Evolutionary conservation across 30 jellyfish, hydroid and myxozoan genomes (phyloP), one percentile per base, ranked within the genome.

Genomic region (Morbakka virulenta): DNA sequence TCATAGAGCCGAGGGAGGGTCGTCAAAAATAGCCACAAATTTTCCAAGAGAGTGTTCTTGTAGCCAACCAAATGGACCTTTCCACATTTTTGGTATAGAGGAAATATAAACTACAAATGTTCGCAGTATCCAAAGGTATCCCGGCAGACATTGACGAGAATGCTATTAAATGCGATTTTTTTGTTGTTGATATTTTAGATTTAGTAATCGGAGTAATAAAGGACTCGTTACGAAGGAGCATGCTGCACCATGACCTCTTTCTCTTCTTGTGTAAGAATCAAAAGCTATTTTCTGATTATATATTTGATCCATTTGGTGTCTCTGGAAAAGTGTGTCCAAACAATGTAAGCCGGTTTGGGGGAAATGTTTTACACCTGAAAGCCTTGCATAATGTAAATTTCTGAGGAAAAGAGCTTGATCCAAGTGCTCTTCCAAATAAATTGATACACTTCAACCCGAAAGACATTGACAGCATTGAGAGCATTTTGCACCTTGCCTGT

Each of bases 401-500:
- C 26, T 49, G 68, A 32, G 87, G 63, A 61, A n/a, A 76, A 35
- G 52, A 52, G 50, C 87, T 76, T 28, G 69, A 76, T 53, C 87
- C 87, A 13, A 53, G 28, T 35, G 77, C 79, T 32, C 78, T 76
- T 3, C 52, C 63, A n/a, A 61, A 76, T 35, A 35, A 57, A 31
- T 32, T 76, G 25, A 32, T 78, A 0, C 61, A 63, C 69, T 34
- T 76, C 17, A 34, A 76, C 33, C 53, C 64, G 61, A 79, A 76
- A 76, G 79, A 76, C 26, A 76, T 57, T 17, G 78, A 76, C 87
- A 57, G 87, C 76, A 13, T 66, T 76, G 33, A 53, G 87, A 76
- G 49, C 51, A 63, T 77, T 64, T 62, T 77, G 74, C 68, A 36
- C 89, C 25, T 35, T 77, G 89, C 81, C 89, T 35, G 89, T 77